phyloP scores from a whole-genome alignment of 1,140 invertebrate species.

The Limonius californicus region DNA sequence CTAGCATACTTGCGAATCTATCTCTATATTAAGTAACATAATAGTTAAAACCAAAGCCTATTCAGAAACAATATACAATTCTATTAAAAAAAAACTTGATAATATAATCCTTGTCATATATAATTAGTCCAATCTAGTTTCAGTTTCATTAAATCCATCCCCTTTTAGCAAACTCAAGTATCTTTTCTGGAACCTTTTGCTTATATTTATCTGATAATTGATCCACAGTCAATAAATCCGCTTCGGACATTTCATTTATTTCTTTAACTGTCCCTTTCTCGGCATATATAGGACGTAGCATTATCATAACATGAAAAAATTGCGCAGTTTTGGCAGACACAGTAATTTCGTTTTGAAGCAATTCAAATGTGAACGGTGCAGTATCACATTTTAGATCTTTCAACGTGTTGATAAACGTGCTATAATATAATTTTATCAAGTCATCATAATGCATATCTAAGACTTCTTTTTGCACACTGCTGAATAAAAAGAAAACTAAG shows the following conservation, averaged over 20 bases:
- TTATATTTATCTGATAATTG: neutral
- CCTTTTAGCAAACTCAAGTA: neutral
- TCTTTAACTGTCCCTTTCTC: neutral
- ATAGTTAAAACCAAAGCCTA: no score
- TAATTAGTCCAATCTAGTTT: no score
- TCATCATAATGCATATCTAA: conserved; percentile 45
- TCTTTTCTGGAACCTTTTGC: neutral
- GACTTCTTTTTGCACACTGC: conserved; percentile 47
- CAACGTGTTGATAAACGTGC: conserved; percentile 46
- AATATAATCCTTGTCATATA: no score
- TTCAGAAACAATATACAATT: no score
- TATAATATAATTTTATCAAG: conserved; percentile 51
- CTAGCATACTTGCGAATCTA: no score
- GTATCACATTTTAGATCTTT: conserved; percentile 27
- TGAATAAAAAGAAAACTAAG: conserved; percentile 54
- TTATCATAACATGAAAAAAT: conserved; percentile 24
- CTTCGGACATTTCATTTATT: neutral
- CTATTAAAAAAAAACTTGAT: no score
- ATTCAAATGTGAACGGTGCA: conserved; percentile 25
- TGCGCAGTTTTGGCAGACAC: conserved; percentile 8
- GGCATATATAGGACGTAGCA: neutral
- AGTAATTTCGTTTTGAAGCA: conserved; percentile 31
- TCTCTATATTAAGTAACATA: no score
- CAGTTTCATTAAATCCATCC: neutral
- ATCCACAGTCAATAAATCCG: neutral